phyloP scores from a whole-genome alignment of 2,888 invertebrate genomes.

The Meiosimyza platycephala region DNA sequence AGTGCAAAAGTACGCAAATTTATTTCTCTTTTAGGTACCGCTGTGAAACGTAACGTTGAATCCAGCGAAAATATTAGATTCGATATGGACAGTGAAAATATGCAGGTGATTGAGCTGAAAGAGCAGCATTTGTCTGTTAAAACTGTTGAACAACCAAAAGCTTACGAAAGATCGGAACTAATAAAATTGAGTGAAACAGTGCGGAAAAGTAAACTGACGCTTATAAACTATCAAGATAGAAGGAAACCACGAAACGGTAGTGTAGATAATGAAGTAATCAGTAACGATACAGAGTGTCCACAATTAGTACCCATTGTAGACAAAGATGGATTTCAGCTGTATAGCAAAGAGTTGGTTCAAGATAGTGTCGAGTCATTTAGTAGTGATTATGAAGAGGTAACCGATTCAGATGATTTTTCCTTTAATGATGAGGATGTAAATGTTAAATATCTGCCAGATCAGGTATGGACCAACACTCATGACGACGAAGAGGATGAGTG shows the following conservation, averaged over 20 bases:
- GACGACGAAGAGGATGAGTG: constrained; percentile 30
- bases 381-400: not conserved
- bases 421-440: too few relatives aligned
- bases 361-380: constrained; percentile 2
- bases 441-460: not conserved
- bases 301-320: constrained; percentile 45
- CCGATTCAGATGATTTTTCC: not conserved
- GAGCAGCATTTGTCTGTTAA: constrained; percentile 16
- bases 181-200: constrained; percentile 39
- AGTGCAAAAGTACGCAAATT: not conserved
- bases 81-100: constrained; percentile 48
- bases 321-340: constrained; percentile 41
- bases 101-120: constrained; percentile 53
- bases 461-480: constrained; percentile 6
- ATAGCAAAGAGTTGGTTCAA: constrained; percentile 29
- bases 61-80: constrained; percentile 47
- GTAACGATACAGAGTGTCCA: constrained; percentile 41
- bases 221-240: not conserved
- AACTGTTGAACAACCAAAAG: constrained; percentile 40
- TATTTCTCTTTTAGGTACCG: constrained; percentile 47
- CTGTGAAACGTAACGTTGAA: constrained; percentile 49
- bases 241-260: not conserved
- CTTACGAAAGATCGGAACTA: constrained; percentile 33
- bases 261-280: not conserved
- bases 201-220: not conserved